Conservation (phyloP, 37 sponge, comb jelly and placozoan species). For the Mnemiopsis leidyi region DNA sequence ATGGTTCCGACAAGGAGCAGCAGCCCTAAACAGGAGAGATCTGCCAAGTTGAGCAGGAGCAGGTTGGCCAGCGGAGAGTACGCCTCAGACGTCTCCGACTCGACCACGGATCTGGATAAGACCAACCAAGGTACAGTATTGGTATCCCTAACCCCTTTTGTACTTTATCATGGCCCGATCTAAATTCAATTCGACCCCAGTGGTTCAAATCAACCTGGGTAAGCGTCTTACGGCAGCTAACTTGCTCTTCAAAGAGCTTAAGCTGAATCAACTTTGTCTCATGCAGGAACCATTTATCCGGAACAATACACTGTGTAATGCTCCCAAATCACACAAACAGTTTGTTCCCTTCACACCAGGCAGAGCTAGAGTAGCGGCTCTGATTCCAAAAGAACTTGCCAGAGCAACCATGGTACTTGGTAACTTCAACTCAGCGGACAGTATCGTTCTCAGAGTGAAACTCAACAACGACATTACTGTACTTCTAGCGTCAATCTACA, state of each 20-base stretch:
- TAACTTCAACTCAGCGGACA: background rate
- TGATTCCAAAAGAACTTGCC: background rate
- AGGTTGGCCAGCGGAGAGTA: background rate
- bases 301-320: background rate
- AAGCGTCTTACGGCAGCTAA: background rate
- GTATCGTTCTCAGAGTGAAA: background rate
- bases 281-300: background rate
- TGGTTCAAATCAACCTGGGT: background rate
- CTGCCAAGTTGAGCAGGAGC: background rate
- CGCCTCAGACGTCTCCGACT: slow-evolving; percentile 1
- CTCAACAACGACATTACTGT: background rate
- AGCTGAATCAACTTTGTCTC: background rate
- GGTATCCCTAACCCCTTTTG: background rate
- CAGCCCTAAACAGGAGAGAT: background rate
- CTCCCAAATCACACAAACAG: background rate
- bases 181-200: background rate
- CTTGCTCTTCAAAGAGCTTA: background rate
- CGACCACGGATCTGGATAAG: too few species aligned
- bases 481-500: background rate
- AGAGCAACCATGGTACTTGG: background rate
- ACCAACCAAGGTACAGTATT: too few species aligned
- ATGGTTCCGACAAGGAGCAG: background rate
- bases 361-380: background rate
- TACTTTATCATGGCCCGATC: background rate
- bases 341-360: background rate